A percentile compares a stretch with the other conserved stretches of the same genome.
Evolutionary conservation across 2,797 vertebrate species (phyloP).

Genomic region (Danio albolineatus): DNA sequence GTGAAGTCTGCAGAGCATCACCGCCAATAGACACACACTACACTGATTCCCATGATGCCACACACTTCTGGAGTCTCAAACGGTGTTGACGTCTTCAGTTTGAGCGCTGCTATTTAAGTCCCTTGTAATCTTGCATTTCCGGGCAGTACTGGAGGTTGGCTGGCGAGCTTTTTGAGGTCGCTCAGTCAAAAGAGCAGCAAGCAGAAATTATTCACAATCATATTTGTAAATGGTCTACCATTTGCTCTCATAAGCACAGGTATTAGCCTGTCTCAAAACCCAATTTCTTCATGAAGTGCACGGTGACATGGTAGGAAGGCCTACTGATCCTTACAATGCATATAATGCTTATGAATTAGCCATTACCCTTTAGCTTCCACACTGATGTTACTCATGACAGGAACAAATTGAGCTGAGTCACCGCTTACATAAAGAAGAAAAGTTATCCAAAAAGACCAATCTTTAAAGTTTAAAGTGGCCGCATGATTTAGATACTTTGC

Average conservation of each 20-base stretch:
- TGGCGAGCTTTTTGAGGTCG: background rate
- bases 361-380: conserved; percentile 2
- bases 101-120: background rate
- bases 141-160: background rate
- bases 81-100: background rate
- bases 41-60: conserved; percentile 49
- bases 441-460: background rate
- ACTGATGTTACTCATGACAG: background rate
- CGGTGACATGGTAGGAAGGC: conserved; percentile 18
- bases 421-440: conserved; percentile 9
- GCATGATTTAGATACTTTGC: background rate
- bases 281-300: background rate
- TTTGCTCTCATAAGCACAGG: conserved; percentile 5
- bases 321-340: conserved; percentile 28
- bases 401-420: conserved; percentile 35
- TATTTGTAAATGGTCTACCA: conserved; percentile 13
- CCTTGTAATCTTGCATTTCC: background rate
- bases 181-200: background rate
- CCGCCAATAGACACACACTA: conserved; percentile 52
- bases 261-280: conserved; percentile 10
- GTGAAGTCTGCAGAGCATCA: conserved; percentile 47
- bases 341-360: conserved; percentile 21
- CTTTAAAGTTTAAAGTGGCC: conserved; percentile 10
- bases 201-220: conserved; percentile 15
- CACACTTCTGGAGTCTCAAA: background rate